Base-by-base conservation (phyloP, 2,113 vertebrate genomes). In the Xenus cinereus region DNA sequence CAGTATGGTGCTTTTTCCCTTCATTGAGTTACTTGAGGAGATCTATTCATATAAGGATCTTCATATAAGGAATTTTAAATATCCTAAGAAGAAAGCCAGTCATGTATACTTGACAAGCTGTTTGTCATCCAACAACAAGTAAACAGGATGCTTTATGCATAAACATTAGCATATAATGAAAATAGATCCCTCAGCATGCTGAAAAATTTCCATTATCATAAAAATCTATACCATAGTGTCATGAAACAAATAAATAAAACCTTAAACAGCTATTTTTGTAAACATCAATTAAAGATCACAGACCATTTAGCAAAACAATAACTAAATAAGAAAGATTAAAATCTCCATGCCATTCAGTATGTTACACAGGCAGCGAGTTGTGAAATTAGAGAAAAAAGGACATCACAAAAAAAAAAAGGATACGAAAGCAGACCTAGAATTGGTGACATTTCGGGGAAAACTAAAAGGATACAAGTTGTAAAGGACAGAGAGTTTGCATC, bases 101-200 rank as follows among this genome's bases (percentile, higher is more conserved):
- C 54, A 62, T 66, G 66, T 39, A 87, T 75, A 83, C 14, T 60
- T 64, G 60, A 87, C 62, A 83, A 79, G 81, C 9, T 72, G 33
- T 33, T 83, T 90, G 74, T 87, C 71, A 90, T 64, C 30, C 43
- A 89, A 37, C 5, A 69, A 37, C 28, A 88, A 91, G 43, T 43
- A 89, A 93, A 78, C 37, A 90, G 57, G 17, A 91, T 48, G 10
- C 45, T 82, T 96, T 78, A 63, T 85, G 66, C 81, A 91, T 90
- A 84, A 78, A 75, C 48, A 95, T 94, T 85, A 75, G 6, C 46
- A 82, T 75, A 78, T 72, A 93, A 96, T 89, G 53, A 78, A 87
- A 89, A 71, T 45, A 41, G 13, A 46, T 37, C 13, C 11, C 46
- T 71, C 22, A 37, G 3, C 9, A 45, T 27, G 24, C 19, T 41